Percentiles rank a stretch among this genome's conserved stretches.
These are phyloP conservation scores for Neopelma chrysocephalum DNA, from an alignment of 2,797 vertebrate genomes.

Conservation along the genomic window DNA sequence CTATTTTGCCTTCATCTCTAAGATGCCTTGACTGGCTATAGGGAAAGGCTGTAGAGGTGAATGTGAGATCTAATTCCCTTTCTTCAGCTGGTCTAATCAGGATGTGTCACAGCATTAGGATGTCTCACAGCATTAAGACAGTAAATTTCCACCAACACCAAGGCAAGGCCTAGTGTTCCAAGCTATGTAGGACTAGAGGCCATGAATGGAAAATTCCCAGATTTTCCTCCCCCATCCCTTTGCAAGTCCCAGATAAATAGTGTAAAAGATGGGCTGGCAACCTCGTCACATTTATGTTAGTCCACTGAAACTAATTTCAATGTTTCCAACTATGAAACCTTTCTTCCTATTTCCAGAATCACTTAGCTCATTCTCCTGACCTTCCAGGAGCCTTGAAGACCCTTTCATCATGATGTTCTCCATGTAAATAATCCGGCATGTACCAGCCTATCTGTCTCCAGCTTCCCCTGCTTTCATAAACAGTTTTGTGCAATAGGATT, in stretches of 20 bases:
- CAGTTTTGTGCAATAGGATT: conserved; percentile 39
- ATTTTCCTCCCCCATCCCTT: not conserved
- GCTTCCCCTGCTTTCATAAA: conserved; percentile 40
- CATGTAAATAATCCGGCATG: not conserved
- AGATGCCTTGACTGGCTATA: not conserved
- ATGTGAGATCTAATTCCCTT: not conserved
- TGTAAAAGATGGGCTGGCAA: not conserved
- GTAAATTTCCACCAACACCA: not conserved
- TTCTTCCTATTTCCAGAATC: conserved; percentile 30
- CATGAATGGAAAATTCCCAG: not conserved
- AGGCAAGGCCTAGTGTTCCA: not conserved
- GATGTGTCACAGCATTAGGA: not conserved
- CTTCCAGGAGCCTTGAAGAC: conserved; percentile 27
- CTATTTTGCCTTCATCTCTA: not conserved
- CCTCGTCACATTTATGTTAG: not conserved
- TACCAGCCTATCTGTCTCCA: conserved; percentile 31
- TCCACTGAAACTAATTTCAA: not conserved
- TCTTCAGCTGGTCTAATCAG: not conserved
- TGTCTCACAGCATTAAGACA: not conserved
- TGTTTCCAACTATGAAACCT: not conserved
- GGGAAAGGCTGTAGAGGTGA: not conserved
- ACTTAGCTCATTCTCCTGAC: conserved; percentile 30
- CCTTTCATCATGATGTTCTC: conserved; percentile 10
- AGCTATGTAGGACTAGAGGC: not conserved
- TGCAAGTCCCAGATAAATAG: not conserved